Conservation (phyloP, 2,888 invertebrate genomes). For the Osmoderma eremita region DNA sequence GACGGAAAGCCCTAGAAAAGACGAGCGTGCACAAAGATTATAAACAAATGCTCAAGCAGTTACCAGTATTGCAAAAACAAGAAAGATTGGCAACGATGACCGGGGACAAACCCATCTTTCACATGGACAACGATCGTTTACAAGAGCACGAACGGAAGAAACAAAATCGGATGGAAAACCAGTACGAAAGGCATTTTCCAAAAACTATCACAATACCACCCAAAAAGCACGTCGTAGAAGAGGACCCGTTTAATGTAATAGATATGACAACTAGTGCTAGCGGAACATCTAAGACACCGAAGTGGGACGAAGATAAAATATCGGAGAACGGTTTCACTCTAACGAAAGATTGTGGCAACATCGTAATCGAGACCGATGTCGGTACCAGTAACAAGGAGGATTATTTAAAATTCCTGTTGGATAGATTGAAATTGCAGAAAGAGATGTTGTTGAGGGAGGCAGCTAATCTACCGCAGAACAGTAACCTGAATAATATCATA, state of each 20-base stretch:
- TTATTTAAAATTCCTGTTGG: conserved; percentile 58
- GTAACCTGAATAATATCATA: conserved; percentile 52
- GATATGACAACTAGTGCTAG: conserved; percentile 37
- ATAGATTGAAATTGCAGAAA: conserved; percentile 59
- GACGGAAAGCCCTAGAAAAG: conserved; percentile 65
- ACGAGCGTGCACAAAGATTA: conserved; percentile 66
- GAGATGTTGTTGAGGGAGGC: conserved; percentile 59
- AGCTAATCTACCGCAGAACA: conserved; percentile 54
- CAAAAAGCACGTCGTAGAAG: conserved; percentile 46
- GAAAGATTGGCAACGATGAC: conserved; percentile 56
- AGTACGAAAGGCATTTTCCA: conserved; percentile 62
- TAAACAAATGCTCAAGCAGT: conserved; percentile 63
- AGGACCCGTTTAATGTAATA: conserved; percentile 44
- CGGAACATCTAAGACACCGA: conserved; percentile 44
- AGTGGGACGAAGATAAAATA: conserved; percentile 46
- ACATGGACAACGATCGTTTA: conserved; percentile 63
- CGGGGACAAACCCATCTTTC: conserved; percentile 59
- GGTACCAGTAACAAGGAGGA: conserved; percentile 48
- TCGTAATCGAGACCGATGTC: conserved; percentile 25
- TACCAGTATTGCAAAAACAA: conserved; percentile 61
- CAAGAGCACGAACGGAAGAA: conserved; percentile 62
- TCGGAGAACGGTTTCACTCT: conserved; percentile 32
- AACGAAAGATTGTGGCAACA: conserved; percentile 40
- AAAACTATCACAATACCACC: conserved; percentile 57
- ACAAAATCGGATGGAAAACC: conserved; percentile 67